These are phyloP conservation scores for Odiellus spinosus DNA, from an alignment of 2,888 invertebrate genomes.

Conservation along the genomic window DNA sequence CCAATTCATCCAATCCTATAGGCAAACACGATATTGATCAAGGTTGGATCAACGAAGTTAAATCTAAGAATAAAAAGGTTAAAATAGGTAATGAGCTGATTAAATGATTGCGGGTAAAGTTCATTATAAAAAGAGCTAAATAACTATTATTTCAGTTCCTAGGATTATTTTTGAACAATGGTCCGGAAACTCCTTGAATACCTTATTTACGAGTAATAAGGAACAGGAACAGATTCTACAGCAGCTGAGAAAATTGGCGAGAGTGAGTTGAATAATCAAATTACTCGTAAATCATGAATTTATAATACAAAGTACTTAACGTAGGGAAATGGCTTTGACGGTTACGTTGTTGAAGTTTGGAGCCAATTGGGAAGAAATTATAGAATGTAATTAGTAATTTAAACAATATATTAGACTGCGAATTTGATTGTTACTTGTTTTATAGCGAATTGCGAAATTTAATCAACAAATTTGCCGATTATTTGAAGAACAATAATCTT, in stretches of 20 bases:
- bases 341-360: slow-evolving; percentile 79
- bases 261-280: too few species aligned
- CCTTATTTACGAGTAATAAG: slow-evolving; percentile 31
- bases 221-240: not conserved
- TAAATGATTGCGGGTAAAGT: too few species aligned
- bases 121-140: not conserved
- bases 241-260: not conserved
- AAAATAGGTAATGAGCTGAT: slow-evolving; percentile 26
- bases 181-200: slow-evolving; percentile 53
- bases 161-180: slow-evolving; percentile 78
- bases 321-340: slow-evolving; percentile 65
- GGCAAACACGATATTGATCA: slow-evolving; percentile 63
- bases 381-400: slow-evolving; percentile 27
- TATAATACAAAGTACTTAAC: slow-evolving; percentile 24
- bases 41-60: slow-evolving; percentile 61
- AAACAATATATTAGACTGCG: not conserved
- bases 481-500: slow-evolving; percentile 19
- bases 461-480: slow-evolving; percentile 22
- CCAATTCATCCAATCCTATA: too few species aligned
- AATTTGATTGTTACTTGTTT: slow-evolving; percentile 6
- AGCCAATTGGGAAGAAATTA: slow-evolving; percentile 46
- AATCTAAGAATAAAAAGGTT: slow-evolving; percentile 32
- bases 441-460: slow-evolving; percentile 28
- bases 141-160: slow-evolving; percentile 48
- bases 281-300: too few species aligned